Conservation (phyloP, 2,888 invertebrate species). For the Patella depressa region DNA sequence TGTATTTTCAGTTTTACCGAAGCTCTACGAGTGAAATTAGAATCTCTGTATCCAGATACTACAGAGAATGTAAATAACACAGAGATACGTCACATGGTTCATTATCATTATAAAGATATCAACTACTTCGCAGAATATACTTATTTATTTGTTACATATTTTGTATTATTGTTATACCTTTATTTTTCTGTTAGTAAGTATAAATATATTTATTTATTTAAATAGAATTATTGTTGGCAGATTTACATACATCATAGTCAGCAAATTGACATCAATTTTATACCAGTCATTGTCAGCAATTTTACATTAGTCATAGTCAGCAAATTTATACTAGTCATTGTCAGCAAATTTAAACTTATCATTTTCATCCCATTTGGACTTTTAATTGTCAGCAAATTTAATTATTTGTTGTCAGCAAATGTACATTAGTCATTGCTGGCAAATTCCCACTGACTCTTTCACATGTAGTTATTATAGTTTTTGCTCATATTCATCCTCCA, state of each 20-base stretch:
- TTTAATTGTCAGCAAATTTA: too few relatives aligned
- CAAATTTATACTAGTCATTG: too few relatives aligned
- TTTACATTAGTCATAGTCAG: too few relatives aligned
- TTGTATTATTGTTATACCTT: slow-evolving; percentile 90
- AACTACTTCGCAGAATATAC: slow-evolving; percentile 73
- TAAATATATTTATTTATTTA: not conserved
- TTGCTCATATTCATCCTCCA: not conserved
- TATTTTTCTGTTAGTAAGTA: slow-evolving; percentile 89
- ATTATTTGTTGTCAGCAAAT: too few relatives aligned
- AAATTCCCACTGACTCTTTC: not conserved
- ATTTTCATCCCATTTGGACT: too few relatives aligned
- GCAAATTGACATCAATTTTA: too few relatives aligned
- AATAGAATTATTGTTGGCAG: not conserved
- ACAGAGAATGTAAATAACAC: slow-evolving; percentile 54
- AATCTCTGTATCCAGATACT: slow-evolving; percentile 56
- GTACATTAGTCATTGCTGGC: too few relatives aligned
- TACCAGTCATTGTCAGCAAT: too few relatives aligned
- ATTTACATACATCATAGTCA: too few relatives aligned
- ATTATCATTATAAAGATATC: slow-evolving; percentile 87
- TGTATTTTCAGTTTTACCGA: slow-evolving; percentile 79
- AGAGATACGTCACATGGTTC: slow-evolving; percentile 71
- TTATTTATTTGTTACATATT: slow-evolving; percentile 86
- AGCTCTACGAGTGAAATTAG: slow-evolving; percentile 75
- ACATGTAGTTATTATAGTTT: not conserved
- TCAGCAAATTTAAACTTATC: too few relatives aligned